Conservation (phyloP, 2,888 invertebrate species). For the Portevinia maculata region DNA sequence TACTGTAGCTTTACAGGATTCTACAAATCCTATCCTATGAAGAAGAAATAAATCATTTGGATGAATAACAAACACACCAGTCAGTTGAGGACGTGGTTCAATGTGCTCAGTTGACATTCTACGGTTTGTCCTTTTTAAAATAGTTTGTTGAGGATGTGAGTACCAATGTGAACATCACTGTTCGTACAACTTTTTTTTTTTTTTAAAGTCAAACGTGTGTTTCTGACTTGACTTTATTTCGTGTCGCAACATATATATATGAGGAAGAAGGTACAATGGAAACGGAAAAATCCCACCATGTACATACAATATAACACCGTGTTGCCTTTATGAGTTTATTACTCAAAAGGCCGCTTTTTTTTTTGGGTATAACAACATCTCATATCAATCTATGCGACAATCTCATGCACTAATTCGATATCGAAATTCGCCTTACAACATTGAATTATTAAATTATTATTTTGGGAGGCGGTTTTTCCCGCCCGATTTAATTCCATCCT, state of each 20-base stretch:
- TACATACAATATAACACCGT: too few relatives aligned
- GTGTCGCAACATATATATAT: too few relatives aligned
- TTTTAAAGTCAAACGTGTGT: conserved; percentile 42
- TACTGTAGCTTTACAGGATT: conserved; percentile 35
- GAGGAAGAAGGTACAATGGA: too few relatives aligned
- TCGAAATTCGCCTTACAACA: conserved; percentile 51
- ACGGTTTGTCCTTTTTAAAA: not conserved
- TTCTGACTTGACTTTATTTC: conserved; percentile 29
- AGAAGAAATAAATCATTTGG: conserved; percentile 36
- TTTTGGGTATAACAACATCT: too few relatives aligned
- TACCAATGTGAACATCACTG: too few relatives aligned
- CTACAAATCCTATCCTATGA: not conserved
- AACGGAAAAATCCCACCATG: too few relatives aligned
- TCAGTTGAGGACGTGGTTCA: conserved; percentile 14
- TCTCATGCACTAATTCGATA: conserved; percentile 33
- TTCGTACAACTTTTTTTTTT: too few relatives aligned
- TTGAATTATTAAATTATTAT: conserved; percentile 65
- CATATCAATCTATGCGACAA: conserved; percentile 18
- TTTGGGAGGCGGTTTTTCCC: conserved; percentile 42
- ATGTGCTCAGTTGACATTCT: conserved; percentile 2
- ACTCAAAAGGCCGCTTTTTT: not conserved
- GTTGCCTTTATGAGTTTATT: not conserved
- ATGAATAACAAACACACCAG: conserved; percentile 17
- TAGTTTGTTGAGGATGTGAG: too few relatives aligned
- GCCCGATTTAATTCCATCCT: conserved; percentile 11